These are phyloP conservation scores for Dolichallabes microphthalmus DNA, from an alignment of 2,113 vertebrate genomes.

Conservation along the genomic window DNA sequence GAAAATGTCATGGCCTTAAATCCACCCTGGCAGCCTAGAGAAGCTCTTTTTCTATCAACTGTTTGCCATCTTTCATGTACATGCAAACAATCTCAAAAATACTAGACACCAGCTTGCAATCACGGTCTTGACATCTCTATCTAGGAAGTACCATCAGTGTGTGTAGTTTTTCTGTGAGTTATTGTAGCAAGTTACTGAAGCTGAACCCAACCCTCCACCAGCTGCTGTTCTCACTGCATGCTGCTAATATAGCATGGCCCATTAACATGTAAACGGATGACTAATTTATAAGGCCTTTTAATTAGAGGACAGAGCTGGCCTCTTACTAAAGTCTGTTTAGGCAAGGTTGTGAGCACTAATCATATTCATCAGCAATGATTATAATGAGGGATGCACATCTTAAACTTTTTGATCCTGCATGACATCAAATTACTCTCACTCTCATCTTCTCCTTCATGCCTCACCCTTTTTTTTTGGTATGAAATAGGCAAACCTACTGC, in stretches of 20 bases:
- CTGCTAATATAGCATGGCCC: constrained; percentile 30
- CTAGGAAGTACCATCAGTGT: not conserved
- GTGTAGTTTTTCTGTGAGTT: not conserved
- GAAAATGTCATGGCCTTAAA: constrained; percentile 35
- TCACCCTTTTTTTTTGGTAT: not conserved
- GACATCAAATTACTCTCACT: constrained; percentile 32
- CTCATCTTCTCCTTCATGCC: not conserved
- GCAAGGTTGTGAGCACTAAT: constrained; percentile 65
- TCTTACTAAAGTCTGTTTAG: constrained; percentile 57
- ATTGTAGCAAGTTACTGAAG: not conserved
- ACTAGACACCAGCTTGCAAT: not conserved
- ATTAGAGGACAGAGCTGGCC: constrained; percentile 62
- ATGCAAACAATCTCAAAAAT: constrained; percentile 11
- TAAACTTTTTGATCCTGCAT: constrained; percentile 47
- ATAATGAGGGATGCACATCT: constrained; percentile 60
- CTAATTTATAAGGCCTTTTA: constrained; percentile 61
- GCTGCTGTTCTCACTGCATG: constrained; percentile 4
- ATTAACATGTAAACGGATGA: constrained; percentile 54
- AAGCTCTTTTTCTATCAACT: not conserved
- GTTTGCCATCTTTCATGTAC: constrained; percentile 7
- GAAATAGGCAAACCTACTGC: not conserved
- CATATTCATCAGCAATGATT: constrained; percentile 71
- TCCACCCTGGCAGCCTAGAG: not conserved
- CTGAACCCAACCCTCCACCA: not conserved
- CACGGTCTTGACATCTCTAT: not conserved